Base-by-base conservation (phyloP, 92 coral and sea anemone species). In the Palythoa grandis region DNA sequence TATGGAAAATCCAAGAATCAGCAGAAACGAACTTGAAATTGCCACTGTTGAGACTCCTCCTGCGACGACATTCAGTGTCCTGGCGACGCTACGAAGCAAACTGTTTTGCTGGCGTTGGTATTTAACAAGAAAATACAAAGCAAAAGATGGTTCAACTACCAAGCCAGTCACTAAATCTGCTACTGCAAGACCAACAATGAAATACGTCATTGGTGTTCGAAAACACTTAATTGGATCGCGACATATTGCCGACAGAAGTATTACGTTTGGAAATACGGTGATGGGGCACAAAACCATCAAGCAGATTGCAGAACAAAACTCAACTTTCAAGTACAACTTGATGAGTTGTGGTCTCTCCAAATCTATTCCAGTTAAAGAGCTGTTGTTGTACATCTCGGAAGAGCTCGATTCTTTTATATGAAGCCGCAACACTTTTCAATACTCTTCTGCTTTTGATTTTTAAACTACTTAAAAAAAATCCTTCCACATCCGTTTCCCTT, bases 91-190 rank as follows among this genome's bases (percentile, higher is more conserved):
- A 52, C 57, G 80, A 20, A 91, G 74, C n/a, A 52, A 47, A 0
- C 72, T 6, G 15, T 56, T 72, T 11, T 79, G 38, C 14, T 23
- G 78, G 43, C 23, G 11, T 13, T 79, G 74, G 38, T 84, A 88
- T 0, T 83, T 71, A 9, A 82, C 57, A 38, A 92, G n/a, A 61
- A 78, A 92, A 60, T 76, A 79, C 19, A 84, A 7, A 16, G 93
- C 95, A 70, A 94, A 94, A 13, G 83, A 76, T 9, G 98, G 98
- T 70, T 94, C 98, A 11, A 94, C 98, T 0, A 91, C 66, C 47
- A 92, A 52, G 0, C 98, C 98, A 15, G 95, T 92, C 23, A 90
- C 48, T 20, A 94, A 83, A 78, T 94, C 98, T 3, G 95, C 98
- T 11, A 91, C 37, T 14, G 92, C 91, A 25, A 94, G 89, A 15